Evolutionary conservation across 1,140 invertebrate species (phyloP), one percentile per base, ranked within the genome.

Genomic region (Tetraneura akinire): DNA sequence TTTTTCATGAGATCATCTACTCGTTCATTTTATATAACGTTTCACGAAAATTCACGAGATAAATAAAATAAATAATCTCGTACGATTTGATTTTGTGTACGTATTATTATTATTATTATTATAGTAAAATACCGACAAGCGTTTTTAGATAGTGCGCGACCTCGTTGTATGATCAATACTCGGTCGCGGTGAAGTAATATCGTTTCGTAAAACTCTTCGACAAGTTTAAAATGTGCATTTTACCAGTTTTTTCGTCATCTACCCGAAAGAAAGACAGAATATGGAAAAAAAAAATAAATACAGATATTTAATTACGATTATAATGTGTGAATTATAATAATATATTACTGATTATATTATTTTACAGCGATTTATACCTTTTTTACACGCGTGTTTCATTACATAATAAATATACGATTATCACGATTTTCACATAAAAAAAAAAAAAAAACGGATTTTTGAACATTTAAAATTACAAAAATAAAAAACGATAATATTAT

Each of bases 171-270:
- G 11, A 14, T n/a, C 9, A 32, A 3, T 62, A 62, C 18, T 37
- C n/a, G 60, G 1, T n/a, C 60, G 8, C 2, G 0, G n/a, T 68
- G 64, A 68, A 68, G 64, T 11, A 68, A 68, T n/a, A n/a, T 68
- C n/a, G 21, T 68, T 68, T 68, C 37, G 37, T 68, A 68, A 45
- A 68, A 68, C 42, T 42, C 13, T 45, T 23, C n/a, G 21, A 21
- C 21, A 1, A 45, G 9, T 42, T 68, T 8, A 21, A 68, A 68
- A 45, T 1, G 42, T 11, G 13, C 11, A 68, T 68, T 66, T 18
- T 68, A 68, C 64, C 37, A 3, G 37, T 68, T 45, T 64, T 64
- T 64, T 16, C 32, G 1, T 26, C 26, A 32, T 62, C 16, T 29
- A 42, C 11, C 16, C n/a, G n/a, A n/a, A n/a, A n/a, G n/a, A n/a